Percentiles rank a stretch among this genome's conserved stretches.
phyloP scores from a whole-genome alignment of 2,797 vertebrate genomes.

The Heteromormyrus szaboi region DNA sequence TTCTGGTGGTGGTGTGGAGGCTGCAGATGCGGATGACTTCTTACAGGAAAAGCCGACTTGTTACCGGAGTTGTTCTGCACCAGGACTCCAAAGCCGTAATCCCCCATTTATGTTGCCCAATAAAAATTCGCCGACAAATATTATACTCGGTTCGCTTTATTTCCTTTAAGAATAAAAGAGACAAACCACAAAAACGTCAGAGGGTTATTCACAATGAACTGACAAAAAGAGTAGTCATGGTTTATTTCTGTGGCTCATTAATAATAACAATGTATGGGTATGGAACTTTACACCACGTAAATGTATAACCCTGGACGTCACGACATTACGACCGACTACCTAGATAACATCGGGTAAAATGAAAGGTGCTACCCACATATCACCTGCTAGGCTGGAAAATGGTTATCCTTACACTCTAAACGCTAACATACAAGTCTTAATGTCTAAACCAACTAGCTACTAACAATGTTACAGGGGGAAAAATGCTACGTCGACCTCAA shows the following conservation, averaged over 20 bases:
- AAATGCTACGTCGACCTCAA: conserved; percentile 23
- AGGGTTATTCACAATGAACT: conserved; percentile 14
- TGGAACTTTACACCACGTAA: not conserved
- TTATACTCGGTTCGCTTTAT: conserved; percentile 64
- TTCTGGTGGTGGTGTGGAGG: conserved; percentile 95
- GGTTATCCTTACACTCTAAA: not conserved
- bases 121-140: conserved; percentile 55
- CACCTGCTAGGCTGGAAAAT: not conserved
- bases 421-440: not conserved
- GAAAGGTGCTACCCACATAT: conserved; percentile 22
- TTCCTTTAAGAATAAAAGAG: conserved; percentile 56
- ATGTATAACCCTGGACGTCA: not conserved
- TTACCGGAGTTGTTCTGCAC: conserved; percentile 99
- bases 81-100: conserved; percentile 99
- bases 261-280: not conserved
- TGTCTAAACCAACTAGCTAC: conserved; percentile 55
- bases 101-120: conserved; percentile 94
- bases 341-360: not conserved
- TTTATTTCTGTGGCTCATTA: not conserved
- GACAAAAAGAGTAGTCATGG: not conserved
- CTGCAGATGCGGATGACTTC: conserved; percentile 98
- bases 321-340: not conserved
- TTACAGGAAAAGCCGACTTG: conserved; percentile 99
- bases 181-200: conserved; percentile 6
- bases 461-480: conserved; percentile 64